Base-by-base conservation (phyloP, 1,140 invertebrate species). In the Teleogryllus occipitalis region DNA sequence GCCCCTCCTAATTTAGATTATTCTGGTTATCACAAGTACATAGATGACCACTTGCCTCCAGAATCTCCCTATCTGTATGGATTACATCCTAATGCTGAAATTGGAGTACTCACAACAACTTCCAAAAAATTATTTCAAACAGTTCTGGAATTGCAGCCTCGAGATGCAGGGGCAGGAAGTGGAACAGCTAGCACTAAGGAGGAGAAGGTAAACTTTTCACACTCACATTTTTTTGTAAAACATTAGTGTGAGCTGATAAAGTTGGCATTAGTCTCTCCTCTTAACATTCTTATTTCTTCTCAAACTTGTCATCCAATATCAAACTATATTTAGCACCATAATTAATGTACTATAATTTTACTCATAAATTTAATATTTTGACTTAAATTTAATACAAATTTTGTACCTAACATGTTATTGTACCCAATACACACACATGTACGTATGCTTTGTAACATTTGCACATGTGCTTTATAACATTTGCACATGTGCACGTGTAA, bases 51-150 rank as follows among this genome's bases (percentile, higher is more conserved):
- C 83, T 85, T 98, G 8, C 96, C 97, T 0, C 87, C 92, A 0
- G 97, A 98, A 86, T 96, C 93, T 78, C 96, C 97, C 0, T 90
- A 93, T 81, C 86, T 98, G 0, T 98, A 98, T 84, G 97, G 97
- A 18, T 87, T 98, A 7, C 96, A 98, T 87, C 93, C 95, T 0
- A 98, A 98, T 86, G 96, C 97, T 8, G 97, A 98, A 87, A 98
- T 98, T 81, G 96, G 96, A 22, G 97, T 97, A 83, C 87, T 98
- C 73, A 97, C 96, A 0, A 92, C 90, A 0, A 93, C 92, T 6
- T 94, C 96, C 0, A 95, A 97, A 82, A 91, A 92, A 80, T 88
- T 98, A 22, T 98, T 98, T 84, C 92, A 90, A 87, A 96, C 94
- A 7, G 92, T 98, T 15, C 93, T 98, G 83, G 96, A 97, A 85